Base-by-base conservation (phyloP, 2,113 vertebrate genomes). In the Calyptomena viridis region DNA sequence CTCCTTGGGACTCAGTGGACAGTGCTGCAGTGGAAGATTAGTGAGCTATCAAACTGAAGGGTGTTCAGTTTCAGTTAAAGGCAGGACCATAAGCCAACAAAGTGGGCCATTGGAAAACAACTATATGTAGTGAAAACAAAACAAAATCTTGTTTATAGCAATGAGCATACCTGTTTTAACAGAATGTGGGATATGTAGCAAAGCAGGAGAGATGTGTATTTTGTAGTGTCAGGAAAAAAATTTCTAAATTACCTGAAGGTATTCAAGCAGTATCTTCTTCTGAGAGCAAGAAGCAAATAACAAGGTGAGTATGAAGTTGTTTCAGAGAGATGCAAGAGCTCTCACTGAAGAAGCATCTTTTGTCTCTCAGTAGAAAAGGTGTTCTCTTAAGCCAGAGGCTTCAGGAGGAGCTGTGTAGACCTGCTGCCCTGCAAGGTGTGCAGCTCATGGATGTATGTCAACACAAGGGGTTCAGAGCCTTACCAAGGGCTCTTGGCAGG, bases 21-120 rank as follows among this genome's bases (percentile, higher is more conserved):
- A 78, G 73, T 35, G 64, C 89, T 94, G 86, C 83, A 84, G 49
- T 31, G 30, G 33, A 73, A 94, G 88, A 97, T 92, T 73, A 95
- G 64, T 63, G 52, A 27, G 42, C 80, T 71, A 78, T 78, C 73
- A 24, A 37, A 67, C 19, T 33, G 44, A 63, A 81, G 33, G 20
- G 37, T 84, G n/a, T 49, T 88, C 68, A 35, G 47, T 91, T 90
- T 82, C 60, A 68, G 76, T 78, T 79, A 78, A 75, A 92, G 55
- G 40, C 56, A 73, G 77, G 23, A 39, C 1, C 46, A 63, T 15
- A n/a, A 78, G 31, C 56, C 64, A 68, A 56, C 17, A 63, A 77
- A 73, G 56, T 5, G 8, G 39, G 31, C 18, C 13, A 22, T 14
- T 75, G 59, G 49, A 63, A 81, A 91, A 60, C 22, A 44, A 59